Conservation (phyloP, 2,888 invertebrate genomes). For the Epsilonema sp. region DNA sequence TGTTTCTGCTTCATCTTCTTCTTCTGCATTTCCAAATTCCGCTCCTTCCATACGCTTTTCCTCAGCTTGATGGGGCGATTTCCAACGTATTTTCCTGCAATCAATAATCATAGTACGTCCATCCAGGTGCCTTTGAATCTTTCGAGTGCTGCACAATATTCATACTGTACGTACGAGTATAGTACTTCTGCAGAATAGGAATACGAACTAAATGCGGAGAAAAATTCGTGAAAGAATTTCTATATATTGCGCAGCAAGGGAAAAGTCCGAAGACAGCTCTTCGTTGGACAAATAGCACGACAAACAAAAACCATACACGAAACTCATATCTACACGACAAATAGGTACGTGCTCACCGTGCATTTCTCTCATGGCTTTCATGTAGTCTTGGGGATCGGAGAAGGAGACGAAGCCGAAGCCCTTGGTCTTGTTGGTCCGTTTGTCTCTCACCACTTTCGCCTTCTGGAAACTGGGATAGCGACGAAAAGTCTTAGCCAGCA, state of each 20-base stretch:
- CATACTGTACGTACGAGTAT: no score
- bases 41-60: constrained; percentile 84
- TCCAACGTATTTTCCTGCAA: constrained; percentile 83
- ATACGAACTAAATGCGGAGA: no score
- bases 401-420: constrained; percentile 98
- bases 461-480: constrained; percentile 72
- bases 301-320: no score
- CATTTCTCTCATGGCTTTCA: constrained; percentile 96
- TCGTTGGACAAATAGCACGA: no score
- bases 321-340: no score
- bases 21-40: constrained; percentile 73
- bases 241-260: no score
- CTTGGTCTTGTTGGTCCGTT: constrained; percentile 88
- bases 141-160: not conserved
- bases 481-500: constrained; percentile 80
- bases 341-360: constrained; percentile 76
- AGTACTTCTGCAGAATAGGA: no score
- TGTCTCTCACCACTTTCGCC: constrained; percentile 86
- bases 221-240: not conserved
- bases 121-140: no score
- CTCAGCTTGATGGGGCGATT: constrained; percentile 90
- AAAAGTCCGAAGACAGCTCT: no score
- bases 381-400: constrained; percentile 88
- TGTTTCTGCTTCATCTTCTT: constrained; percentile 91
- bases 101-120: constrained; percentile 12